Conservation (phyloP, 2,113 vertebrate genomes). For the Hystrix cristata region DNA sequence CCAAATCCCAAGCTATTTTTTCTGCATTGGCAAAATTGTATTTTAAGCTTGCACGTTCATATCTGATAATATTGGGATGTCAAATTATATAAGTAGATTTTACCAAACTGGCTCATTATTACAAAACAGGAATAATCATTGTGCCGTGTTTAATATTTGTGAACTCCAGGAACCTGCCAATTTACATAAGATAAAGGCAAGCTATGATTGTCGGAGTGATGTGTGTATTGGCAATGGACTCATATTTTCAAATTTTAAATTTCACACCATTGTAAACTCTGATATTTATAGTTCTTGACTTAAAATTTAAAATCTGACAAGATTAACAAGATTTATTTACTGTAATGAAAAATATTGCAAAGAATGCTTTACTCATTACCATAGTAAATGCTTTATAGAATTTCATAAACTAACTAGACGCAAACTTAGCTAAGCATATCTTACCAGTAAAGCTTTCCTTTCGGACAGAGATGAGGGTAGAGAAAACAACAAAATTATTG, state of each 20-base stretch:
- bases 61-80: neutral
- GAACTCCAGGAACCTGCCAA: neutral
- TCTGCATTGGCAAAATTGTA: neutral
- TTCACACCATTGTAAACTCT: neutral
- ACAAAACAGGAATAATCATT: constrained; percentile 12
- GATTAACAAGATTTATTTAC: neutral
- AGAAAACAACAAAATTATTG: neutral
- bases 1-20: neutral
- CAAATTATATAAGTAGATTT: neutral
- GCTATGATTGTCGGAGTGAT: neutral
- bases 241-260: constrained; percentile 24
- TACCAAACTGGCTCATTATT: neutral
- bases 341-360: neutral
- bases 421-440: neutral
- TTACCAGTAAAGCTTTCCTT: neutral
- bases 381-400: neutral
- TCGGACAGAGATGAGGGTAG: neutral
- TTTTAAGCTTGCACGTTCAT: neutral
- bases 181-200: neutral
- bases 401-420: neutral
- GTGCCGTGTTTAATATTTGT: neutral
- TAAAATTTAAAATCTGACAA: neutral
- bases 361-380: neutral
- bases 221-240: neutral
- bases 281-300: neutral